Evolutionary conservation across 1,140 invertebrate genomes (phyloP).

Genomic region (Amyelois transitella): DNA sequence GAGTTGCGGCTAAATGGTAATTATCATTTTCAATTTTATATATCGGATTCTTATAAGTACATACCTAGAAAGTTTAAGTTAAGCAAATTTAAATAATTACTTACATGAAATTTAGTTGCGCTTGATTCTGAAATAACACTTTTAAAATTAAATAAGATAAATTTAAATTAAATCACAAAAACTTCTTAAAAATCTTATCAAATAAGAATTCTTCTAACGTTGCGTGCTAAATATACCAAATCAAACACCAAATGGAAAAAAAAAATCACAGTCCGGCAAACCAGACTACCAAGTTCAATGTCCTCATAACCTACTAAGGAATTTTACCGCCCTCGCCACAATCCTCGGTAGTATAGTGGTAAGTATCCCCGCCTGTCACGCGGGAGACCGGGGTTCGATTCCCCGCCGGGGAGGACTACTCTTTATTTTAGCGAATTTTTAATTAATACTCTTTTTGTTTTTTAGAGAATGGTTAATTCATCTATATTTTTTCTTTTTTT

Average conservation of each 20-base stretch:
- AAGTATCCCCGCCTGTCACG: constrained; percentile 12
- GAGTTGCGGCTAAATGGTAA: constrained; percentile 62
- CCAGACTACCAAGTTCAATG: neutral
- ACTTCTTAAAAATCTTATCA: too few relatives aligned
- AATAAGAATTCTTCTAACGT: too few relatives aligned
- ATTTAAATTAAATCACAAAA: too few relatives aligned
- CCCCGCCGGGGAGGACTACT: constrained; percentile 15
- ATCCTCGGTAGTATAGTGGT: constrained; percentile 11
- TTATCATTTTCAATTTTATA: constrained; percentile 5
- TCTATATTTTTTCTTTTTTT: constrained; percentile 30
- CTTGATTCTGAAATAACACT: too few relatives aligned
- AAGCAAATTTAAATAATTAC: too few relatives aligned
- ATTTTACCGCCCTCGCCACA: neutral
- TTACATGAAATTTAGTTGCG: too few relatives aligned
- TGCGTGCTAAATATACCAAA: too few relatives aligned
- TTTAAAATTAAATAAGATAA: too few relatives aligned
- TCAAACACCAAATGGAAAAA: too few relatives aligned
- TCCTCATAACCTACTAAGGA: neutral
- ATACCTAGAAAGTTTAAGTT: too few relatives aligned
- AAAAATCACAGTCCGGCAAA: too few relatives aligned
- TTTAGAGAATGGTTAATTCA: neutral
- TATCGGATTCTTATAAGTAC: too few relatives aligned
- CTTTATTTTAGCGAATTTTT: constrained; percentile 7
- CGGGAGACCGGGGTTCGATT: constrained; percentile 12
- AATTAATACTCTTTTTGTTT: neutral